Evolutionary conservation across 2,888 invertebrate species (phyloP), one percentile per base, ranked within the genome.

Genomic region (Laothoe populi): DNA sequence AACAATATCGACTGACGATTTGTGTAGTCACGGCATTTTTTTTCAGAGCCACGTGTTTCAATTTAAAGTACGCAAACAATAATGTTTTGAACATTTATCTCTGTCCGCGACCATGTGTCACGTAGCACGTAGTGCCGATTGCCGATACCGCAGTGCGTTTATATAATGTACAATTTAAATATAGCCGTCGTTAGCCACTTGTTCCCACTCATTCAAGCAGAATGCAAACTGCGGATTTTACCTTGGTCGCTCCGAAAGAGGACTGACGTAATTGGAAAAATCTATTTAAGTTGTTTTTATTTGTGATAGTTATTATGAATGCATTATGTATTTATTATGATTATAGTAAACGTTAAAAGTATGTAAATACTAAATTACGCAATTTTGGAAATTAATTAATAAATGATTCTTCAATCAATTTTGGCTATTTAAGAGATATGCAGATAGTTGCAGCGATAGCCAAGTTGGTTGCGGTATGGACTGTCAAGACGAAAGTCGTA

Each of bases 11-110:
- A 0, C 16, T 7, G 42, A 44, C 16, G 16, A 35, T 35, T 48
- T 24, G 10, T 24, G 35, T 65, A 64, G 65, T 16, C 16, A 16
- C 16, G 65, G 64, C 63, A 64, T 59, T 31, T 58, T 46, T 63
- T 49, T 23, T 63, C 42, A 49, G 31, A 60, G 10, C 31, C 49
- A 49, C 49, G 49, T 49, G 31, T 49, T 31, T 31, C 8, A 13
- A 26, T 49, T 31, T 16, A 19, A 19, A 10, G 19, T 11, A 24
- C 48, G 48, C 26, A 49, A 49, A 49, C 26, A 49, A n/a, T 26
- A 49, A 49, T 49, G 26, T 26, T 48, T 26, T 1, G 16, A 26
- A 49, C 26, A 49, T 49, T 49, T 31, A 26, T 49, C 49, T 49
- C 26, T 49, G 49, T 26, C 26, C 26, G 26, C 26, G 26, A 26